These are phyloP conservation scores for Colius striatus DNA, from an alignment of 2,113 vertebrate genomes.

Conservation along the genomic window DNA sequence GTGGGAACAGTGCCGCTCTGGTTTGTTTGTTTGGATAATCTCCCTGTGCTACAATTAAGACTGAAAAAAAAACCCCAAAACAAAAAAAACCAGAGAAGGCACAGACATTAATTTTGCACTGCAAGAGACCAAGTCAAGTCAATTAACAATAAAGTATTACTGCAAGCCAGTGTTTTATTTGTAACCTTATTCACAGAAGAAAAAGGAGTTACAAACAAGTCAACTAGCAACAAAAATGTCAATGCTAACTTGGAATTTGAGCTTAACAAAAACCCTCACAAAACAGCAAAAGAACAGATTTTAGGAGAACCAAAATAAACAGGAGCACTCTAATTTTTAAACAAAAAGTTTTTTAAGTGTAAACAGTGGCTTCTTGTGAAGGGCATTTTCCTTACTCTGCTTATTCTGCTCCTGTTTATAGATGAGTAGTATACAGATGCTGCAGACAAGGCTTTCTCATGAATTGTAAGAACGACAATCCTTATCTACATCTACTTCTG, in stretches of 20 bases:
- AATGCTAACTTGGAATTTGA: background rate
- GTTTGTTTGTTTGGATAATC: background rate
- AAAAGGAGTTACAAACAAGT: background rate
- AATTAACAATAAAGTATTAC: slow-evolving; percentile 7
- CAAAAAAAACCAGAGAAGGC: background rate
- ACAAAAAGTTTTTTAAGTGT: background rate
- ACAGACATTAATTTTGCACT: background rate
- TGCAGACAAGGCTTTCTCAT: background rate
- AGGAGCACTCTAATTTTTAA: background rate
- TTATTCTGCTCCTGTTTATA: background rate
- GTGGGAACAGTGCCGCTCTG: background rate
- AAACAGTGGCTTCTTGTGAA: background rate
- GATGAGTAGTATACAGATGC: background rate
- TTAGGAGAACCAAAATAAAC: background rate
- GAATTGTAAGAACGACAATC: background rate
- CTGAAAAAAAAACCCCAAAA: background rate
- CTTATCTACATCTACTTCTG: background rate
- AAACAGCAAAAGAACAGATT: background rate
- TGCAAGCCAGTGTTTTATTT: background rate
- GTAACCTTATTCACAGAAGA: background rate
- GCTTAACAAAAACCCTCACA: background rate
- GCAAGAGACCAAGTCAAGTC: background rate
- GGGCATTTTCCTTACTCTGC: background rate
- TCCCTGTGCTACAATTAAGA: background rate
- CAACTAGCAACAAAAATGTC: background rate